A percentile compares a stretch with the other conserved stretches of the same genome.
phyloP scores from a whole-genome alignment of 1,140 invertebrate genomes.

The Akabosia matsudoensis region DNA sequence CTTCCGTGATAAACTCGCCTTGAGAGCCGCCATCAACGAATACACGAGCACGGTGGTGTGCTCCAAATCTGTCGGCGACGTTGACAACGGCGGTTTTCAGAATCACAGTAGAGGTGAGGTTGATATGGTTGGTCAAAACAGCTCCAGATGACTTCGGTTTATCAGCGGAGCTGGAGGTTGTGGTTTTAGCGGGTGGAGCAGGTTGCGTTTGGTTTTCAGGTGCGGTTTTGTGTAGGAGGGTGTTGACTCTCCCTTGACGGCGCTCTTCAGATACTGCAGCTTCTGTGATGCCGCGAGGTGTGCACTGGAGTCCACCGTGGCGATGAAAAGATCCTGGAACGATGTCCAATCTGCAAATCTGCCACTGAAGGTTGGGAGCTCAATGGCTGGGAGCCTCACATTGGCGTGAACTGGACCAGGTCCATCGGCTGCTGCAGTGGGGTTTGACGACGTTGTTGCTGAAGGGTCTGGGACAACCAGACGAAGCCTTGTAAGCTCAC shows the following conservation, averaged over 20 bases:
- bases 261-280: slow-evolving; percentile 27
- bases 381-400: slow-evolving; percentile 11
- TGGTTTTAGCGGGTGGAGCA: no score
- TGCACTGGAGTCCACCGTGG: slow-evolving; percentile 23
- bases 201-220: background rate
- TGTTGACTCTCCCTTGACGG: slow-evolving; percentile 17
- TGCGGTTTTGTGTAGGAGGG: no score
- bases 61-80: background rate
- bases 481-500: background rate
- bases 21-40: background rate
- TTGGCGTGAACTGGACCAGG: background rate
- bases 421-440: background rate
- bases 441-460: background rate
- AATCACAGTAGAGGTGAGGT: background rate
- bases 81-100: background rate
- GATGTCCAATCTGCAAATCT: slow-evolving; percentile 21
- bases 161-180: background rate
- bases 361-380: slow-evolving; percentile 29
- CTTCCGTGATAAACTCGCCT: background rate
- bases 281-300: background rate
- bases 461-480: background rate
- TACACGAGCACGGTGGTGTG: background rate
- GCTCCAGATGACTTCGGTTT: background rate
- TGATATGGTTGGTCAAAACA: background rate
- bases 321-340: slow-evolving; percentile 34